Evolutionary conservation across 1,140 invertebrate species (phyloP).

Genomic region (Nasonia longicornis): DNA sequence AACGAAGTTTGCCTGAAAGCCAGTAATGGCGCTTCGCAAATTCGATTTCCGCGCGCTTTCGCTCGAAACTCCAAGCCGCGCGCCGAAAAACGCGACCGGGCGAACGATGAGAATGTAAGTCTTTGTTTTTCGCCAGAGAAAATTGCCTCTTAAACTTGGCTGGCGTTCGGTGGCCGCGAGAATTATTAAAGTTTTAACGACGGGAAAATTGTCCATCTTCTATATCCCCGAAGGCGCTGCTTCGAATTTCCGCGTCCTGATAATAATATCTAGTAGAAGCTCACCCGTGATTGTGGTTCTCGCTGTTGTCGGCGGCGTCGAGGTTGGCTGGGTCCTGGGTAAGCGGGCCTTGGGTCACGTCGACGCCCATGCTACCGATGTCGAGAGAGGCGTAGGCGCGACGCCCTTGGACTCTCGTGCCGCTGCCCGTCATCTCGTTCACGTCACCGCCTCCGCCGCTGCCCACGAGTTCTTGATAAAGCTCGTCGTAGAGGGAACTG

Average conservation of each 20-base stretch:
- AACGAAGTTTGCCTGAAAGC: constrained; percentile 32
- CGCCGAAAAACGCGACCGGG: neutral
- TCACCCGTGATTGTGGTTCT: constrained; percentile 72
- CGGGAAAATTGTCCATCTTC: neutral
- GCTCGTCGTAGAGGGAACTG: constrained; percentile 71
- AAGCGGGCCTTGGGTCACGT: constrained; percentile 74
- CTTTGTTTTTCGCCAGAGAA: neutral
- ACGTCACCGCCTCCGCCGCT: constrained; percentile 67
- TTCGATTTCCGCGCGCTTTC: constrained; percentile 27
- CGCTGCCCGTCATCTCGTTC: constrained; percentile 51
- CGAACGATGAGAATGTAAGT: neutral
- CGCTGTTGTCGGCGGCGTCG: constrained; percentile 72
- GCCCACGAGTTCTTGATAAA: constrained; percentile 75
- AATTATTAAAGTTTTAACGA: constrained; percentile 13
- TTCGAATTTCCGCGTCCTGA: too few species aligned
- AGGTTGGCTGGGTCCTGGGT: constrained; percentile 71
- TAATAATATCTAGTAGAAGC: neutral
- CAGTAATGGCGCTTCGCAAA: constrained; percentile 38
- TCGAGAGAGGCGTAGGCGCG: constrained; percentile 76
- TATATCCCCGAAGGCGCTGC: too few species aligned
- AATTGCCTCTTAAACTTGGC: constrained; percentile 21
- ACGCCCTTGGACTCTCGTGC: constrained; percentile 69
- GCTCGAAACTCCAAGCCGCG: neutral
- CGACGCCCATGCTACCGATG: constrained; percentile 80
- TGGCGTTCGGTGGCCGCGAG: neutral